Base-by-base conservation (phyloP, 2,113 vertebrate genomes). In the Paradoxurus hermaphroditus region DNA sequence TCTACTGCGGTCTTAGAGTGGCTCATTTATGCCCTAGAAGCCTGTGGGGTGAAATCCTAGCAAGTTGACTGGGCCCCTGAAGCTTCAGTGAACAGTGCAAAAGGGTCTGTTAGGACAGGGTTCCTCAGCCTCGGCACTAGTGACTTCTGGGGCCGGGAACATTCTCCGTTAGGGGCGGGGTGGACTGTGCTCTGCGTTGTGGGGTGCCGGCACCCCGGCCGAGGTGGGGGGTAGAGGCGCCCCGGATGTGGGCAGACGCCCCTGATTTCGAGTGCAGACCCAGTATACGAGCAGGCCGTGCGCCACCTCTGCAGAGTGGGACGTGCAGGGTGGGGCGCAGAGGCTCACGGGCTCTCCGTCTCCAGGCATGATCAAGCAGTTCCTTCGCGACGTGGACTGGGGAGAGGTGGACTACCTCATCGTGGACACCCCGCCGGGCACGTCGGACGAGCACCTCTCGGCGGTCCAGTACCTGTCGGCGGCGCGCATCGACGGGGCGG, bases 301-400 rank as follows among this genome's bases (percentile, higher is more conserved):
- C 2, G 8, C 27, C 16, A 15, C 31, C 12, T 44, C 34, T 4
- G 23, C 1, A 41, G 25, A 4, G 31, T 21, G 14, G 1, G 10
- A 21, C 1, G 23, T 8, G 10, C 3, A 3, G 39, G 0, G 51
- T 23, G 3, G 31, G 36, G 25, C 27, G 21, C 27, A 19, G 5
- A 18, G 59, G 63, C 36, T 46, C 15, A 36, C 6, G 56, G 68
- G 25, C 8, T 23, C 27, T 95, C 56, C 18, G 94, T 75, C 56
- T 6, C 4, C 84, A 99, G 99, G 99, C 44, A 99, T 99, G 99
- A 99, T 99, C 97, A 99, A 99, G 97, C 99, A 99, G 98, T 99
- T 99, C 97, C 98, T 99, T 81, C 99, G 99, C 0, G 99, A 99
- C 0, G 99, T 99, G 67, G 99, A 99, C 98, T 99, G 99, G 99